Evolutionary conservation across 2,888 invertebrate species (phyloP), one percentile per base, ranked within the genome.

Genomic region (Odontocolon sp.): DNA sequence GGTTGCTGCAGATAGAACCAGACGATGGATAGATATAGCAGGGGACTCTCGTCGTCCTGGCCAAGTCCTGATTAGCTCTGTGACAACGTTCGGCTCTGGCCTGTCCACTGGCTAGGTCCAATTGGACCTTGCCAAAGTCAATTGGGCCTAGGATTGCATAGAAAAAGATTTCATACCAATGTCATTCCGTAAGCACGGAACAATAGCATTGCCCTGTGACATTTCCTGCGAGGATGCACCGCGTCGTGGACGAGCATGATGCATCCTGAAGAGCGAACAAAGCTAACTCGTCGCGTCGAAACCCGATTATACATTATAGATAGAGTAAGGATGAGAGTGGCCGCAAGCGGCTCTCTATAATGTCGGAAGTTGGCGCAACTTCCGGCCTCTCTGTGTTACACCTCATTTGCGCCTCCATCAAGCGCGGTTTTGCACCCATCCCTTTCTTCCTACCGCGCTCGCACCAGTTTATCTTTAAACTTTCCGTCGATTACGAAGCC

Each of bases 401-500:
- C 72, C 72, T 77, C 72, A 68, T 72, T 77, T 77, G 72, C 57
- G 57, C 72, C 57, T 68, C 57, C 57, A 77, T 72, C 68, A 42
- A 40, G 45, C 67, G 28, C 59, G 42, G 64, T 52, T 61, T 63
- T 14, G 33, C 26, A 38, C 28, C 38, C 47, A n/a, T 23, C 54
- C 18, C 47, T 3, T 14, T 11, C 33, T 56, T 61, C 28, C 16
- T 6, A 42, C 52, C 23, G 36, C n/a, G n/a, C 57, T 33, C 31
- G 40, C 50, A 26, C 18, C 56, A 21, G 54, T 63, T 63, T 50
- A 63, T 72, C 68, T 72, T 72, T 11, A 21, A 72, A 68, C 68
- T 77, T 64, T 73, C 21, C 14, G 26, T 50, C 38, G 50, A 11
- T 9, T 3, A 14, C 18, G 33, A 11, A 33, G 54, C 33, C 14